Evolutionary conservation across 2,888 invertebrate species (phyloP), one percentile per base, ranked within the genome.

Genomic region (Tethea ocularis): DNA sequence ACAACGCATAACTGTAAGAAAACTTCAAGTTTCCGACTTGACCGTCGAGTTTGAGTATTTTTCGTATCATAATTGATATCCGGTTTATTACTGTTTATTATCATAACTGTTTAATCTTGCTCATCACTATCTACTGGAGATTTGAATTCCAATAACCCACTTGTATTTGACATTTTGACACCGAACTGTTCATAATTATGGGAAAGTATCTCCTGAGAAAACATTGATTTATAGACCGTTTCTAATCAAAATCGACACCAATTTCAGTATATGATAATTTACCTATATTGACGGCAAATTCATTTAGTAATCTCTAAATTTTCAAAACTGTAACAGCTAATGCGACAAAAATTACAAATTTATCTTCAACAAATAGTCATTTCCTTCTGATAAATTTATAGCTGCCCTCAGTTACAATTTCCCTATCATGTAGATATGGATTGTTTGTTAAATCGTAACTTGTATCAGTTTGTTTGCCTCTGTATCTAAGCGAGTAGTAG

Each of bases 1-100:
- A 83, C 83, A 87, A 85, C 87, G 80, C 74, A 77, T 85, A 85
- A 87, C 87, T 85, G 86, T 87, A 82, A 74, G 84, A 81, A 83
- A 82, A 81, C 73, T 77, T 80, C 74, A 71, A 71, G 74, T 74
- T 79, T 80, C 70, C 75, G 72, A 80, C 77, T 78, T 64, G 74
- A 75, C 68, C 69, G 68, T 81, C 78, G 71, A 63, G 77, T 81
- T 74, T 70, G 68, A 61, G 53, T 33, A 54, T 60, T 72, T 79
- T 77, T 75, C 69, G 74, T 72, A 69, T 33, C 13, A 33, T 75
- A 70, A 74, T 77, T 72, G 68, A 69, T 71, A 61, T 64, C 63
- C 59, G 57, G 23, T 53, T 52, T 41, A 57, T 60, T 57, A 33
- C n/a, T n/a, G n/a, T n/a, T n/a, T n/a, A n/a, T n/a, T n/a, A 36